Percentiles rank a stretch among this genome's conserved stretches.
Evolutionary conservation across 2,797 vertebrate genomes (phyloP).

Genomic region (Graptemys geographica): DNA sequence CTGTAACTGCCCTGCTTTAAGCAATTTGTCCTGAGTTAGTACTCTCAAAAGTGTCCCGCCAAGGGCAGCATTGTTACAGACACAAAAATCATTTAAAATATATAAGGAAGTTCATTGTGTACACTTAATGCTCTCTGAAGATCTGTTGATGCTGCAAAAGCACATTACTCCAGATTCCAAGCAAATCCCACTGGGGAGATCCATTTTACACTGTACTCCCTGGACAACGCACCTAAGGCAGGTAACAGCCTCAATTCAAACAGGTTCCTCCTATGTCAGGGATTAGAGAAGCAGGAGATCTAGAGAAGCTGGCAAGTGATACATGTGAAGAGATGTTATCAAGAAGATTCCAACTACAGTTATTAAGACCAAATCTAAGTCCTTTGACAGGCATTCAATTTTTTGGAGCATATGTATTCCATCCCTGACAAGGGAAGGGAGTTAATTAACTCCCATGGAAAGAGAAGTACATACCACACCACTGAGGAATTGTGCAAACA

Average conservation of each 20-base stretch:
- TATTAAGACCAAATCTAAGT: conserved; percentile 43
- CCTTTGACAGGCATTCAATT: conserved; percentile 2
- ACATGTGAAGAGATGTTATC: conserved; percentile 8
- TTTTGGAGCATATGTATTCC: not conserved
- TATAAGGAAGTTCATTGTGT: not conserved
- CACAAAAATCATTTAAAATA: fast-evolving
- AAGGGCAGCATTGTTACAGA: too few species aligned
- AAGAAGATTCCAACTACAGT: conserved; percentile 6
- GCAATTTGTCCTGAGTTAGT: too few species aligned
- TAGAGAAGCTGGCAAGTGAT: conserved; percentile 1
- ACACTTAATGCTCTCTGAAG: not conserved
- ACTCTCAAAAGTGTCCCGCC: too few species aligned
- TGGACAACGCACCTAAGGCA: conserved; percentile 1
- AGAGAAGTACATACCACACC: not conserved
- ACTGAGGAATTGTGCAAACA: not conserved
- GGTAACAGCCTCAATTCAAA: not conserved
- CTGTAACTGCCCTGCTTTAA: too few species aligned
- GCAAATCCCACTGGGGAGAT: not conserved
- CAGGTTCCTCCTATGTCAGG: not conserved
- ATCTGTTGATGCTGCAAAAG: not conserved
- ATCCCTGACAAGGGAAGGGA: conserved; percentile 14
- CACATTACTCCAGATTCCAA: conserved; percentile 13
- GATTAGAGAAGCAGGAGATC: conserved; percentile 12
- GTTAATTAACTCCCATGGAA: not conserved
- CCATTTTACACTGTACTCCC: not conserved